Evolutionary conservation across 1,140 invertebrate species (phyloP).

Genomic region (Rhizoglyphus robini): DNA sequence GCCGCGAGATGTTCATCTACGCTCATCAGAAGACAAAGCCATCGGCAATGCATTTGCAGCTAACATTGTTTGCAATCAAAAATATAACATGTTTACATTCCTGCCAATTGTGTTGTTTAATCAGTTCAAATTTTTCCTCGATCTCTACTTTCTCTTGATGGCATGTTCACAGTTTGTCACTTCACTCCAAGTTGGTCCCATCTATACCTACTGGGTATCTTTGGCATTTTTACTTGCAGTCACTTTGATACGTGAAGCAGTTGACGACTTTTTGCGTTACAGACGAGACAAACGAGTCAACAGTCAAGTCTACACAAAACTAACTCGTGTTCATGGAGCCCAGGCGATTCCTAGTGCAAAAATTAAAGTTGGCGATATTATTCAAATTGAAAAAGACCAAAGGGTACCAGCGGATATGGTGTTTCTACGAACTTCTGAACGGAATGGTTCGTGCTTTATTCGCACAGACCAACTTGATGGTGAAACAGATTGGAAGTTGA

Average conservation of each 20-base stretch:
- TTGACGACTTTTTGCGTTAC: conserved; percentile 85
- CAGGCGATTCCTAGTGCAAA: conserved; percentile 32
- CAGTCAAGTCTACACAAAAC: conserved; percentile 54
- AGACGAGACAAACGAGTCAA: conserved; percentile 91
- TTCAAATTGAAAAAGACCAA: conserved; percentile 53
- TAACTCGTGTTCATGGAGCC: conserved; percentile 36
- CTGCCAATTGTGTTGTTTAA: conserved; percentile 93
- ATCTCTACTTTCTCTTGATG: conserved; percentile 96
- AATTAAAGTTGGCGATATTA: conserved; percentile 56
- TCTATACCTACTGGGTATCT: conserved; percentile 98
- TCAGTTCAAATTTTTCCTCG: conserved; percentile 98
- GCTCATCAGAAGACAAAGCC: neutral
- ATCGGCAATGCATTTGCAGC: conserved; percentile 56
- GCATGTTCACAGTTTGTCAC: conserved; percentile 94
- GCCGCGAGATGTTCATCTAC: conserved; percentile 16
- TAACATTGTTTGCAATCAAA: conserved; percentile 96
- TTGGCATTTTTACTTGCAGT: conserved; percentile 89
- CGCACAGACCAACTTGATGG: conserved; percentile 97
- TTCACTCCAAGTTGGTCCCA: conserved; percentile 84
- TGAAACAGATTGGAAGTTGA: conserved; percentile 97
- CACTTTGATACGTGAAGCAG: conserved; percentile 84
- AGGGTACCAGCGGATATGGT: conserved; percentile 94
- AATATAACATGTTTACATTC: conserved; percentile 97
- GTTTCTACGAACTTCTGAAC: conserved; percentile 81
- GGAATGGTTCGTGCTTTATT: conserved; percentile 88